Base-by-base conservation (phyloP, 2,113 vertebrate species). In the Microtus oregoni region DNA sequence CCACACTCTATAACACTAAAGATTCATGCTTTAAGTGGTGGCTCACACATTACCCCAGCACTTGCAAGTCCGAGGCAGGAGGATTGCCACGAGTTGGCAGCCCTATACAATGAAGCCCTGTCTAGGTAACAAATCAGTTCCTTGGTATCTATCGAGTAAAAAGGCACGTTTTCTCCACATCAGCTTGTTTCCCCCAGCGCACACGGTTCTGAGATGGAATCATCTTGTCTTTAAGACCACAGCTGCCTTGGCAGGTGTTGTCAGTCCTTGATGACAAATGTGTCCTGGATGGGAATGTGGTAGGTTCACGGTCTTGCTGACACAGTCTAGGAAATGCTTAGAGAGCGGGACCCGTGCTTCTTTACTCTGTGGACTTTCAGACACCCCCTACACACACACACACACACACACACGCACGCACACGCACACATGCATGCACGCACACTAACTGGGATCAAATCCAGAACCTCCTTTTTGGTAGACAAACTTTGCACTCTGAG, bases 221-320 rank as follows among this genome's bases (percentile, higher is more conserved):
- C 76, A 44, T 50, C n/a, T 41, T 24, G 26, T 94, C 32, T 78
- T 85, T 90, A 65, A 63, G 92, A 24, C 5, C 30, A 13, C 35
- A 26, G 10, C 52, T 11, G 92, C 73, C 52, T 5, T 91, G 77
- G 0, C 5, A 1, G 1, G 32, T 26, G 47, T 81, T 85, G 58
- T 22, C 38, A 87, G 90, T 4, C 78, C 35, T 47, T 73, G 38
- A 77, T 14, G 38, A 94, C 55, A 58, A 44, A 79, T 44, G 55
- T n/a, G 17, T 95, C n/a, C 93, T 79, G 20, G 58, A 75, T 70
- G 26, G 5, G 78, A 93, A 44, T 91, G 20, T 50, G 95, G 78
- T 32, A 47, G 32, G 81, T 83, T 76, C 44, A 30, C 7, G 8
- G 10, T 44, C n/a, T 30, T 58, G n/a, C 30, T 73, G n/a, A 95